These are phyloP conservation scores for Helogale parvula DNA, from an alignment of 2,113 vertebrate species.

Conservation along the genomic window DNA sequence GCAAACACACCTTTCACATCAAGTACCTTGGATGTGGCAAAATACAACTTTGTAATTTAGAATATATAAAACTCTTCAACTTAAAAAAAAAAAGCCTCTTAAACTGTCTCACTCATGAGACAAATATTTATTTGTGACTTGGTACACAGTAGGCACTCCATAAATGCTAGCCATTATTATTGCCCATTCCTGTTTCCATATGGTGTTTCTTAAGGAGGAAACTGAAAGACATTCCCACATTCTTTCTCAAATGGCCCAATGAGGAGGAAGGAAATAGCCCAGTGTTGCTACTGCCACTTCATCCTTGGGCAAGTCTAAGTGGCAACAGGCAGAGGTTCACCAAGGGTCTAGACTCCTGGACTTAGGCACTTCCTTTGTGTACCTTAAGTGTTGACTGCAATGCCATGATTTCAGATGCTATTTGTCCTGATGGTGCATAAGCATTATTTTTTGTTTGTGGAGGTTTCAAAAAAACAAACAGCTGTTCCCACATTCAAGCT, in stretches of 20 bases:
- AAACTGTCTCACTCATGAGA: constrained; percentile 13
- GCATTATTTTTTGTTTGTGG: neutral
- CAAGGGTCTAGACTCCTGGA: neutral
- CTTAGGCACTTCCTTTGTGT: neutral
- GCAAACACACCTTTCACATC: neutral
- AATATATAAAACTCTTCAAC: neutral
- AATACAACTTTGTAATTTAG: constrained; percentile 46
- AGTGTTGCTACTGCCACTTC: neutral
- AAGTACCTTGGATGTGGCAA: neutral
- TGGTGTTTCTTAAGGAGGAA: neutral
- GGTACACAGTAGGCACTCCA: neutral
- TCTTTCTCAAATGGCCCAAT: neutral
- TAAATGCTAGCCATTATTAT: neutral
- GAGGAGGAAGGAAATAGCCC: constrained; percentile 11
- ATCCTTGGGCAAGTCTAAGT: neutral
- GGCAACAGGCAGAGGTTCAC: neutral
- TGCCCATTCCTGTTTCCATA: neutral
- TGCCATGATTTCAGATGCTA: constrained; percentile 33
- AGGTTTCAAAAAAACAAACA: constrained; percentile 49
- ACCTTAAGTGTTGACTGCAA: neutral
- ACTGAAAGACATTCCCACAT: constrained; percentile 3
- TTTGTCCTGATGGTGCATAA: neutral
- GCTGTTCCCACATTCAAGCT: neutral
- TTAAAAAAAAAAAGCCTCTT: constrained; percentile 14
- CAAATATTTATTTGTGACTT: constrained; percentile 37